Conservation (phyloP, 2,888 invertebrate genomes). For the Ochropacha duplaris region DNA sequence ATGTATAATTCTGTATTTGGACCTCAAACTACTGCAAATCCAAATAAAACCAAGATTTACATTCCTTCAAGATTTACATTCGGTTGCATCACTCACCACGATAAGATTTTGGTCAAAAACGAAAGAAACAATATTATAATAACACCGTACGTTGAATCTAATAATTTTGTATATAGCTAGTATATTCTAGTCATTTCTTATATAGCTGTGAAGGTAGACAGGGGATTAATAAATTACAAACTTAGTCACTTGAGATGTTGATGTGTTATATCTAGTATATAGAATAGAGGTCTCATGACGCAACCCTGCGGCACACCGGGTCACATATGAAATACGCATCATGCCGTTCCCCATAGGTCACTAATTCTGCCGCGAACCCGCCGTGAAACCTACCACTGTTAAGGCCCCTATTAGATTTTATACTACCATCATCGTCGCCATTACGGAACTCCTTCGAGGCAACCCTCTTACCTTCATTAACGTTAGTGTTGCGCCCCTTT, state of each 20-base stretch:
- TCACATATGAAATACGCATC: constrained; percentile 35
- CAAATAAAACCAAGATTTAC: too few relatives aligned
- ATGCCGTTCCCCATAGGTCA: constrained; percentile 33
- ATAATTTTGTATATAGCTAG: not conserved
- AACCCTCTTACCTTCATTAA: constrained; percentile 67
- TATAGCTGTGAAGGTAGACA: not conserved
- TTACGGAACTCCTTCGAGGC: constrained; percentile 63
- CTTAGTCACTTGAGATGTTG: constrained; percentile 38
- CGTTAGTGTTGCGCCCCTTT: constrained; percentile 55
- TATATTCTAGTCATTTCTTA: not conserved
- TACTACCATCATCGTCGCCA: constrained; percentile 64
- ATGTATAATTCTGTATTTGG: too few relatives aligned
- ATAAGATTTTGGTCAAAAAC: too few relatives aligned
- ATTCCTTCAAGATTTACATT: too few relatives aligned
- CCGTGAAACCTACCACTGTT: constrained; percentile 45
- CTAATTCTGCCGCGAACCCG: constrained; percentile 36
- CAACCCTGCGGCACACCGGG: constrained; percentile 32
- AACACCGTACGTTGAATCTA: not conserved
- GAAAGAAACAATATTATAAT: too few relatives aligned
- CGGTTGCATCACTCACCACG: too few relatives aligned
- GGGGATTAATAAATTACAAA: constrained; percentile 22
- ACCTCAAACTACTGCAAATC: too few relatives aligned
- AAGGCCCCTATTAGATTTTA: constrained; percentile 73
- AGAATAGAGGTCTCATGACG: constrained; percentile 33
- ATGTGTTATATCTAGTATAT: constrained; percentile 31